Conservation (phyloP, 2,113 vertebrate genomes). For the Jacana jacana region DNA sequence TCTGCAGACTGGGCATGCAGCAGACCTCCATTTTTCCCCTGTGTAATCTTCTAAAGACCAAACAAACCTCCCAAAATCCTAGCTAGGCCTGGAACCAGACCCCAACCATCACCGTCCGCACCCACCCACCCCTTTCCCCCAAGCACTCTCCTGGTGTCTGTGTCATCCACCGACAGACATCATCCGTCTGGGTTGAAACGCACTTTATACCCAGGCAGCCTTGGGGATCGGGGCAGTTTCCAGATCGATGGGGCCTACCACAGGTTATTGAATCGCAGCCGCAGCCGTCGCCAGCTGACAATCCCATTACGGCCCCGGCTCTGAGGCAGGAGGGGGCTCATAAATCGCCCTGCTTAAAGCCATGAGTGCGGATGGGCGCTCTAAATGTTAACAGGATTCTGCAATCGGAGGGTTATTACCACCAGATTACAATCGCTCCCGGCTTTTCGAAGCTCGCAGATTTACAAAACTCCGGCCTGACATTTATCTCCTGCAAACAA, state of each 20-base stretch:
- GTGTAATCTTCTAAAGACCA: background rate
- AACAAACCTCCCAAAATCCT: background rate
- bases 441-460: background rate
- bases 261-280: background rate
- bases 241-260: background rate
- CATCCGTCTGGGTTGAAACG: background rate
- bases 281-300: background rate
- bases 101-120: background rate
- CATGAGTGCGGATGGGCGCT: background rate
- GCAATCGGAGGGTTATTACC: background rate
- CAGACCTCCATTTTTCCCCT: background rate
- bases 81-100: background rate
- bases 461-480: background rate
- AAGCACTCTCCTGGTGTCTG: background rate
- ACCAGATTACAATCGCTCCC: slow-evolving; percentile 3
- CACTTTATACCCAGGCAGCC: background rate
- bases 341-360: background rate
- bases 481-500: slow-evolving; percentile 37
- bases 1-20: background rate
- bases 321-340: background rate
- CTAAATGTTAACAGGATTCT: background rate
- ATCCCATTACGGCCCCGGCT: background rate
- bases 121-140: no score
- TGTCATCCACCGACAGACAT: accelerated
- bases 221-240: background rate